Base-by-base conservation (phyloP, 1,140 invertebrate genomes). In the Pseudomyrmex sp. region DNA sequence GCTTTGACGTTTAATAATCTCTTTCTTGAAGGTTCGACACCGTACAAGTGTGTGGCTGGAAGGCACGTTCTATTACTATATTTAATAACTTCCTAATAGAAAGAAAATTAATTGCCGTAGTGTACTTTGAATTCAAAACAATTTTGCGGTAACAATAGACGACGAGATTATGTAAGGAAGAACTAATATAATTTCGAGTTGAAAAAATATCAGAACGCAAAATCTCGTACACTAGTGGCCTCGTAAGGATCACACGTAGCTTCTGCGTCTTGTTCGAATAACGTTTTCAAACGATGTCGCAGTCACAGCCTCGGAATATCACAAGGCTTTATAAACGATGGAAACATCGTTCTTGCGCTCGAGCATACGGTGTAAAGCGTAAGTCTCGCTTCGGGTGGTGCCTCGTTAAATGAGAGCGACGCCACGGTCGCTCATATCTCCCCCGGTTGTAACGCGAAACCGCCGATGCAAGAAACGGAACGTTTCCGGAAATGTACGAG, bases 331-430 rank as follows among this genome's bases (percentile, higher is more conserved):
- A 72, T 80, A 80, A 80, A 80, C 20, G 68, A 80, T 80, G 54
- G 56, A 13, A 65, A 80, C 76, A 72, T 72, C 76, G 76, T 80
- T 80, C 46, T 56, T 50, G 23, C 54, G 46, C 66, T 80, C 66
- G 66, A 54, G n/a, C 59, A 46, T 18, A 72, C 54, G 59, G 20
- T 72, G 76, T 80, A 80, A 80, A 70, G 66, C 76, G 66, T 80
- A 80, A 72, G 76, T 80, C 76, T 80, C 76, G 66, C 76, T 80
- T 80, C 76, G 76, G 76, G 76, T 80, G 76, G 66, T 80, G 76
- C 76, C 54, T 80, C 76, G 76, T 80, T 72, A 80, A 80, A 72
- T 70, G 76, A 80, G 66, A 80, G 76, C 76, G 72, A 10, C 66
- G 35, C 44, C 48, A 58, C 46, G 35, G 26, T 18, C 35, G 44